A percentile compares a stretch with the other conserved stretches of the same genome.
phyloP scores from a whole-genome alignment of 1,140 invertebrate species.

The Leptonema lineaticorne region DNA sequence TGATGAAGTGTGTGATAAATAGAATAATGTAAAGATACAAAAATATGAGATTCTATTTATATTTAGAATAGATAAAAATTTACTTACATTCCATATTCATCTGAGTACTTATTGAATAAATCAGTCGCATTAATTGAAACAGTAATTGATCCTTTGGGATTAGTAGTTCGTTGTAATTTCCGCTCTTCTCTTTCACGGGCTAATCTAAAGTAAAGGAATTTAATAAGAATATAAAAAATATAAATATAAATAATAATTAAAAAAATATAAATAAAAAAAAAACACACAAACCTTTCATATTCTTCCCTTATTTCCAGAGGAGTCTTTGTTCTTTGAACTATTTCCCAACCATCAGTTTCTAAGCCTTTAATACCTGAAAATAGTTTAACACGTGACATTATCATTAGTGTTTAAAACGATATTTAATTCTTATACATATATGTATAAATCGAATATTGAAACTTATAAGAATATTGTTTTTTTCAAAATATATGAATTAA shows the following conservation, averaged over 20 bases:
- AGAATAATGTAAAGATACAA: too few relatives aligned
- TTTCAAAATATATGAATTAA: too few relatives aligned
- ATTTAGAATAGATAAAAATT: background rate
- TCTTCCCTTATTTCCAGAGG: slow-evolving; percentile 89
- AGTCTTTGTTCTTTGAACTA: slow-evolving; percentile 82
- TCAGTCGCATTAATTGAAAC: slow-evolving; percentile 92
- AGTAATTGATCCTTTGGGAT: slow-evolving; percentile 84
- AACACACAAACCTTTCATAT: slow-evolving; percentile 65
- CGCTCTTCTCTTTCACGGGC: slow-evolving; percentile 76
- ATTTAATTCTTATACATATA: too few relatives aligned
- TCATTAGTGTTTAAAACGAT: background rate
- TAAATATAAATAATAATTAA: too few relatives aligned
- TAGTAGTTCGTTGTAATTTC: slow-evolving; percentile 81
- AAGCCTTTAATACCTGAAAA: slow-evolving; percentile 62
- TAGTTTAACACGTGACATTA: background rate
- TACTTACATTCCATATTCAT: slow-evolving; percentile 60
- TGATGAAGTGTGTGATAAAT: too few relatives aligned
- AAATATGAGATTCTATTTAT: background rate
- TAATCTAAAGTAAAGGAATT: slow-evolving; percentile 43
- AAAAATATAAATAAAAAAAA: too few relatives aligned
- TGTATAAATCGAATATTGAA: background rate
- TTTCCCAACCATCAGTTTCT: slow-evolving; percentile 84
- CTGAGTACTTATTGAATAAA: slow-evolving; percentile 81
- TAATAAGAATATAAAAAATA: background rate
- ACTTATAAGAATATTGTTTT: too few relatives aligned